Conservation (phyloP, 2,113 vertebrate species). For the Platysteira castanea region DNA sequence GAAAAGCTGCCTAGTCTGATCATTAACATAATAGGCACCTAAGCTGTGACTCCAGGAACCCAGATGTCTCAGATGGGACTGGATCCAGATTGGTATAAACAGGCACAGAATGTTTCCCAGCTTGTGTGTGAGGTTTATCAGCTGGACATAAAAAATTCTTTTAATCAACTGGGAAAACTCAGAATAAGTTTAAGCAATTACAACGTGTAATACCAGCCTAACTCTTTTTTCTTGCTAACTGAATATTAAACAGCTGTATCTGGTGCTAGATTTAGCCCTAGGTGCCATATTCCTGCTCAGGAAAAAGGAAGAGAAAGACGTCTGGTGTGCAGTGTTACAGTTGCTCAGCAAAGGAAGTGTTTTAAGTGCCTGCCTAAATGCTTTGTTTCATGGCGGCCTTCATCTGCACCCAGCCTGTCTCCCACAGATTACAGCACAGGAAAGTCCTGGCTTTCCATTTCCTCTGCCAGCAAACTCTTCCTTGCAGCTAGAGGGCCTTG, state of each 20-base stretch:
- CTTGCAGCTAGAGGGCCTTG: background rate
- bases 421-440: background rate
- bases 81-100: background rate
- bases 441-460: background rate
- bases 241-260: background rate
- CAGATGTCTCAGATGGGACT: background rate
- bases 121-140: background rate
- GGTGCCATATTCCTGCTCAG: background rate
- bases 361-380: background rate
- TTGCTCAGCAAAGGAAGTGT: constrained; percentile 14
- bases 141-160: background rate
- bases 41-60: background rate
- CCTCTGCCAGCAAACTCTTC: background rate
- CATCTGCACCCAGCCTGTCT: background rate
- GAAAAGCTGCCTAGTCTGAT: background rate
- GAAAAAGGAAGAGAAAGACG: background rate
- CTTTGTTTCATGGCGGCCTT: background rate
- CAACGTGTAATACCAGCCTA: background rate
- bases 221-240: background rate
- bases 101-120: background rate
- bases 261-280: background rate
- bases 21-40: background rate
- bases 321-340: background rate
- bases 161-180: background rate
- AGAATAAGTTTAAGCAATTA: background rate